Evolutionary conservation across 2,797 vertebrate genomes (phyloP).

Genomic region (Eurystomus glaucurus): DNA sequence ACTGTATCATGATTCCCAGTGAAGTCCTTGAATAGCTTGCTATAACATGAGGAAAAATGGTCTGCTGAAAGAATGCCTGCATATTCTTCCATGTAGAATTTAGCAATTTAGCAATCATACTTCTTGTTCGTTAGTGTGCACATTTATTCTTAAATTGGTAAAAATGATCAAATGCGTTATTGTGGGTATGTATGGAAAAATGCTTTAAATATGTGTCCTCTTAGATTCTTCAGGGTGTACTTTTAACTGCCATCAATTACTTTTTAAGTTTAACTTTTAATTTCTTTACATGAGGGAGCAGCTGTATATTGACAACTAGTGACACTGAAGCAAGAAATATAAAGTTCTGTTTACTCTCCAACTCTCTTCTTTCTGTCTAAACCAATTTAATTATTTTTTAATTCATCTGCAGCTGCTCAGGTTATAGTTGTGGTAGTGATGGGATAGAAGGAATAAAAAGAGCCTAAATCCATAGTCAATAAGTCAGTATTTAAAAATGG

Average conservation of each 20-base stretch:
- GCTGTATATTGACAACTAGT: slow-evolving; percentile 18
- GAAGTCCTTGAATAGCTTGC: slow-evolving; percentile 31
- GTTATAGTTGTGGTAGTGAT: not conserved
- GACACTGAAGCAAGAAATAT: slow-evolving; percentile 32
- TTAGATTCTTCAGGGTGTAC: slow-evolving; percentile 4
- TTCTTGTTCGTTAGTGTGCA: not conserved
- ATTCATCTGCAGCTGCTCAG: slow-evolving; percentile 67
- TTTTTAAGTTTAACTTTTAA: slow-evolving; percentile 41
- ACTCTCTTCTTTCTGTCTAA: not conserved
- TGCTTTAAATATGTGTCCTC: not conserved
- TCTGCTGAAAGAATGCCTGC: not conserved
- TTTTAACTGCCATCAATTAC: slow-evolving; percentile 20
- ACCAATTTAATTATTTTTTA: slow-evolving; percentile 70
- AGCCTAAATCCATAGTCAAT: slow-evolving; percentile 14
- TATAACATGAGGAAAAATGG: not conserved
- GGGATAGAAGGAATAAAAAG: not conserved
- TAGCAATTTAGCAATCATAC: not conserved
- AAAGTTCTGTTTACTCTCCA: slow-evolving; percentile 21
- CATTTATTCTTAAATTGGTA: slow-evolving; percentile 25
- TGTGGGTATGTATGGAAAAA: not conserved
- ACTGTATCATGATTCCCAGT: not conserved
- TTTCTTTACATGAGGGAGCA: slow-evolving; percentile 35
- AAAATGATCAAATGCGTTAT: not conserved
- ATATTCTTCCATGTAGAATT: not conserved
- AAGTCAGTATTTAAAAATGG: slow-evolving; percentile 66